phyloP scores from a whole-genome alignment of 2,113 vertebrate species.

The Diglossa brunneiventris region DNA sequence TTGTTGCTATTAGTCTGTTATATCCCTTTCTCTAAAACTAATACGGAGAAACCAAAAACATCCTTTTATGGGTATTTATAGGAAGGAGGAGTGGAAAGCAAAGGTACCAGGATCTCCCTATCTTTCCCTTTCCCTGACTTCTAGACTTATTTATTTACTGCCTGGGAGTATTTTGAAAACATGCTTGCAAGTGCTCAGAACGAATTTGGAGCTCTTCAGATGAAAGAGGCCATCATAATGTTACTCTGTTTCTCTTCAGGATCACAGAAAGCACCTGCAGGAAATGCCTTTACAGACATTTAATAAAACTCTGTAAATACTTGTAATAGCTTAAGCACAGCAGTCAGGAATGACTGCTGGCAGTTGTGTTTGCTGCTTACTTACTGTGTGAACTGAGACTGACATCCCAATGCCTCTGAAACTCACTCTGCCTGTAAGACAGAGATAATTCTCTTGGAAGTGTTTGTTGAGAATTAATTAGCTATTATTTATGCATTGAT shows the following conservation, averaged over 20 bases:
- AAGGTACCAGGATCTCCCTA: not conserved
- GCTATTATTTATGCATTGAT: not conserved
- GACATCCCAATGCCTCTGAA: not conserved
- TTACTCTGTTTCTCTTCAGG: not conserved
- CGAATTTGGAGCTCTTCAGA: not conserved
- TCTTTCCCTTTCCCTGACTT: not conserved
- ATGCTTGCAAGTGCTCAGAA: not conserved
- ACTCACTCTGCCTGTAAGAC: not conserved
- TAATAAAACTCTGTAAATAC: not conserved
- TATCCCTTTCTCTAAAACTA: not conserved
- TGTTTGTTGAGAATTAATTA: not conserved
- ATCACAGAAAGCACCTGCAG: not conserved
- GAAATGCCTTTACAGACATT: not conserved
- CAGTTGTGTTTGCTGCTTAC: not conserved
- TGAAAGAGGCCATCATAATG: not conserved
- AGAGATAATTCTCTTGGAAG: not conserved
- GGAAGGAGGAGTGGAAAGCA: not conserved
- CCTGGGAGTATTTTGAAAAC: not conserved
- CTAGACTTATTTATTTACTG: not conserved
- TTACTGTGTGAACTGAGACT: not conserved
- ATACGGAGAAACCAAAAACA: not conserved
- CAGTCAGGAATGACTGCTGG: not conserved
- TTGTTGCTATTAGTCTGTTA: not conserved
- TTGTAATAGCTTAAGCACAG: not conserved
- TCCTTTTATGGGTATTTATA: not conserved